Percentiles rank a stretch among this genome's conserved stretches.
phyloP scores from a whole-genome alignment of 2,888 invertebrate genomes.

The Heliconius charithonia region DNA sequence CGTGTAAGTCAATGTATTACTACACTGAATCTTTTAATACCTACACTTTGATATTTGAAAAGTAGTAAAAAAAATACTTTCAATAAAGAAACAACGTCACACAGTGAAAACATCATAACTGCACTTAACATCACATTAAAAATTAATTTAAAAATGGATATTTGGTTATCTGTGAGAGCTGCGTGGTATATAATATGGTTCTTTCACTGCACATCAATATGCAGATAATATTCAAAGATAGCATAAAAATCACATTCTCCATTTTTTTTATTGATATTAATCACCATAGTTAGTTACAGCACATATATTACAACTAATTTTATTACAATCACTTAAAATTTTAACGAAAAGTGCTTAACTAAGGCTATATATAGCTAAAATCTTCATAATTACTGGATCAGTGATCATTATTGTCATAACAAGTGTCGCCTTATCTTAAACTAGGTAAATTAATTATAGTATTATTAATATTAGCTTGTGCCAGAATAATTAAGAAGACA shows the following conservation, averaged over 20 bases:
- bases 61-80: not conserved
- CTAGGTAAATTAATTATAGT: not conserved
- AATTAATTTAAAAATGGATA: not conserved
- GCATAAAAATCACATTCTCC: not conserved
- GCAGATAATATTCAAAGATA: not conserved
- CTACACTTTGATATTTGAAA: not conserved
- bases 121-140: not conserved
- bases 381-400: not conserved
- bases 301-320: not conserved
- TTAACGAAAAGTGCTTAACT: not conserved
- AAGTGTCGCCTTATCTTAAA: not conserved
- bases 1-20: not conserved
- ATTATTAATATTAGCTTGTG: slow-evolving; percentile 20
- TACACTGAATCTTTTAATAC: not conserved
- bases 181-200: not conserved
- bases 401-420: not conserved
- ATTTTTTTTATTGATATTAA: not conserved
- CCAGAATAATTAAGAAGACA: not conserved
- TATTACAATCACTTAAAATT: too few species aligned
- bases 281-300: not conserved
- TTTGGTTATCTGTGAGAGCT: not conserved
- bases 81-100: not conserved
- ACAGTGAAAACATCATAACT: not conserved
- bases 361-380: not conserved
- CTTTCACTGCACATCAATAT: not conserved